Percentiles rank a stretch among this genome's conserved stretches.
These are phyloP conservation scores for Caenorhabditis doughertyi DNA, from an alignment of 2,888 invertebrate species.

Conservation along the genomic window DNA sequence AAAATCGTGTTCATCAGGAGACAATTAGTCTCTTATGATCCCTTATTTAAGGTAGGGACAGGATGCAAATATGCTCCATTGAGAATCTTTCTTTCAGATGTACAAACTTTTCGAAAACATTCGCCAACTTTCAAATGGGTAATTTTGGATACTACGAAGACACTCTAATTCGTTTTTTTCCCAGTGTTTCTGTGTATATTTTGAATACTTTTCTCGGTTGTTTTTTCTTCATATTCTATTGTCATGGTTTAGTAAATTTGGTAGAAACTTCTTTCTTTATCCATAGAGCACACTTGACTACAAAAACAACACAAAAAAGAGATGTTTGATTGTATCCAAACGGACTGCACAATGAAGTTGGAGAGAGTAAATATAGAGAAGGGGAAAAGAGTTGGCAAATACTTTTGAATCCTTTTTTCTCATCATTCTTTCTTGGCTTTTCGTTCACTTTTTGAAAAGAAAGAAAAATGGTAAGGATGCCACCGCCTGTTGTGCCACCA, in stretches of 20 bases:
- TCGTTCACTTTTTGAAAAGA: neutral
- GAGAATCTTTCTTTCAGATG: conserved; percentile 28
- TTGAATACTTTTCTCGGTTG: conserved; percentile 29
- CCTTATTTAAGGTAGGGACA: no score
- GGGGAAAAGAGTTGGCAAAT: conserved; percentile 19
- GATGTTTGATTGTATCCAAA: no score
- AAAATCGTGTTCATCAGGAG: conserved; percentile 41
- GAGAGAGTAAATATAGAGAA: conserved; percentile 34
- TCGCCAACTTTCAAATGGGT: conserved; percentile 43
- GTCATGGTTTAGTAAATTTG: conserved; percentile 38
- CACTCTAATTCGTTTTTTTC: neutral
- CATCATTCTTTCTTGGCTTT: neutral
- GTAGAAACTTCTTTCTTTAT: no score
- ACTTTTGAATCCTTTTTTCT: conserved; percentile 10
- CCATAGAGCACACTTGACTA: no score
- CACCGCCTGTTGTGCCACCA: conserved; percentile 45
- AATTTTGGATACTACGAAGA: no score
- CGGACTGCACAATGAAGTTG: conserved; percentile 28
- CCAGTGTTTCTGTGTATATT: conserved; percentile 14
- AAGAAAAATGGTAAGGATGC: conserved; percentile 23
- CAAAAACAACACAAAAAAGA: no score
- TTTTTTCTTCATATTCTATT: no score
- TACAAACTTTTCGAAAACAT: conserved; percentile 11
- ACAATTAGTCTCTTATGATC: conserved; percentile 19
- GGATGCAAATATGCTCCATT: no score